Evolutionary conservation across 2,888 invertebrate species (phyloP), one percentile per base, ranked within the genome.

Genomic region (Plagodis pulveraria): DNA sequence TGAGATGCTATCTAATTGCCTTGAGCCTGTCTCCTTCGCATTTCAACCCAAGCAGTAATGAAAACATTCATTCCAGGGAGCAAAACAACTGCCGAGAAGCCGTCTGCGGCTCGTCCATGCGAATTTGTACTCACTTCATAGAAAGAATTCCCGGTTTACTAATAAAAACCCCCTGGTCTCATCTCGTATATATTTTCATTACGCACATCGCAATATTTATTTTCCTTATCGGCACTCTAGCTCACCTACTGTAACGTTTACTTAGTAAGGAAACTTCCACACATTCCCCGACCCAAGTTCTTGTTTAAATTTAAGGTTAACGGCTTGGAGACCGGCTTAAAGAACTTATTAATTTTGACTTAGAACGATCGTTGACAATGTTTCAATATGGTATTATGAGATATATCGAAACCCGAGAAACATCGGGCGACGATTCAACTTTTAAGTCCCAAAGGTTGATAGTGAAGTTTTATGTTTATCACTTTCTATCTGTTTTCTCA

Each of bases 311-410:
- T 67, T 59, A 53, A 59, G 57, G 58, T 63, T 65, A 62, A 63
- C 49, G 44, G 51, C 43, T 58, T 46, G 49, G 51, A 38, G 42
- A 55, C 45, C 44, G 58, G 58, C 65, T 52, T 22, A 58, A 58
- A 47, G 58, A 63, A 55, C 62, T 60, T 63, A 65, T 69, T 69
- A 65, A 69, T 63, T 62, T 62, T 36, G 58, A 57, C 67, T 61
- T 60, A 61, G 7, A 64, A 63, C 56, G 59, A 66, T 62, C 62
- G 66, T 58, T 62, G 57, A 58, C 58, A 53, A 50, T 51, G 56
- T 63, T 57, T 62, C 62, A 35, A 63, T 64, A 46, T 52, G 48
- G 49, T 58, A 56, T 58, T 42, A 63, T 38, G 41, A 34, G 60
- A 51, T 56, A 58, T 53, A 53, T 57, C 51, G 40, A 8, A 10